A percentile compares a stretch with the other conserved stretches of the same genome.
Evolutionary conservation across 2,113 vertebrate species (phyloP).

Genomic region (Meriones unguiculatus): DNA sequence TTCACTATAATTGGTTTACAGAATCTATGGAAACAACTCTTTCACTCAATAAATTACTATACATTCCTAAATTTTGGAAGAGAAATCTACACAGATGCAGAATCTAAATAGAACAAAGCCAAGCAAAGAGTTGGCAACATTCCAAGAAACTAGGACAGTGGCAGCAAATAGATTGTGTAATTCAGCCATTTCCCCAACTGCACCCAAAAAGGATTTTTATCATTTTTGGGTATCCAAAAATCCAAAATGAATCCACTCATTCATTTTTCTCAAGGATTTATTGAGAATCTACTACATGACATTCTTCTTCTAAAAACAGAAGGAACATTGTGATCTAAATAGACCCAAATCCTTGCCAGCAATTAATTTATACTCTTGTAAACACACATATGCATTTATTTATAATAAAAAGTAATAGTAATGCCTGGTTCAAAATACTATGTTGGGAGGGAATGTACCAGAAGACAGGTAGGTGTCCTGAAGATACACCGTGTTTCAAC

Average conservation of each 20-base stretch:
- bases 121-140: conserved; percentile 67
- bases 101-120: conserved; percentile 81
- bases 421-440: background rate
- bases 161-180: conserved; percentile 60
- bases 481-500: background rate
- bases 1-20: conserved; percentile 78
- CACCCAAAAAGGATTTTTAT: conserved; percentile 43
- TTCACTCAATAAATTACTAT: conserved; percentile 81
- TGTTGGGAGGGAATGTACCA: background rate
- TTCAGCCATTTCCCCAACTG: conserved; percentile 52
- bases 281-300: conserved; percentile 35
- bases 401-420: background rate
- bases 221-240: too few relatives aligned
- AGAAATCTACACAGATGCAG: conserved; percentile 81
- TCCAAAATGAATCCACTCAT: conserved; percentile 5
- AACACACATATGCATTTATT: too few relatives aligned
- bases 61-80: conserved; percentile 80
- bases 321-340: background rate
- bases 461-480: background rate
- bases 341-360: background rate
- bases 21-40: conserved; percentile 75
- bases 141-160: conserved; percentile 68
- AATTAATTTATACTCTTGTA: conserved; percentile 3
- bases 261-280: conserved; percentile 48
- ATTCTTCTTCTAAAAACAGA: background rate